Conservation (phyloP, 2,113 vertebrate genomes). For the human region GRCh38 chr3:30234501-30235000, state of each 20-base stretch:
- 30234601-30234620: background rate
- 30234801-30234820: background rate
- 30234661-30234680: background rate
- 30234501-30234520: background rate
- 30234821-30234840: background rate
- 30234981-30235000: background rate
- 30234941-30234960: background rate
- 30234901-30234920: background rate
- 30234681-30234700: background rate
- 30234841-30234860: background rate
- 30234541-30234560: background rate
- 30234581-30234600: background rate
- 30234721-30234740: background rate
- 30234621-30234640: background rate
- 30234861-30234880: background rate
- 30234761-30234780: background rate
- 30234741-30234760: background rate
- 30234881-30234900: background rate
- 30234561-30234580: background rate
- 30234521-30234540: background rate
- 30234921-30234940: background rate
- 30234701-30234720: background rate
- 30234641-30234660: background rate
- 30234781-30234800: background rate
- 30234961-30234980: background rate